Conservation (phyloP, 2,888 invertebrate species). For the Platycnemis pennipes region DNA sequence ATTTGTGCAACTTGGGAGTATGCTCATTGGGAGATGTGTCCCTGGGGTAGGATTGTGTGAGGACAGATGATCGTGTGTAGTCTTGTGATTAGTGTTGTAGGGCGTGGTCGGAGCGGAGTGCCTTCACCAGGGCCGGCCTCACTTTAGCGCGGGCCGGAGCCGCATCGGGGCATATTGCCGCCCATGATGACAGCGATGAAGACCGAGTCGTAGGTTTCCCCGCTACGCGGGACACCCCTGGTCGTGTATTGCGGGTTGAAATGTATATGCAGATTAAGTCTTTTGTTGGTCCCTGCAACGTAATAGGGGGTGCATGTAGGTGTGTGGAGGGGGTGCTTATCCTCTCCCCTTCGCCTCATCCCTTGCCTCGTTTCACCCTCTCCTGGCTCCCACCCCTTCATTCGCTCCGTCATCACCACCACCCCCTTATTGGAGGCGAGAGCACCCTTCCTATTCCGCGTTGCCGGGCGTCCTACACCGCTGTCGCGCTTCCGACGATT, state of each 20-base stretch:
- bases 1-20: no score
- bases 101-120: no score
- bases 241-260: background rate
- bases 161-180: background rate
- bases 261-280: background rate
- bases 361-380: no score
- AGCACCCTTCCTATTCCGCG: background rate
- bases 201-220: background rate
- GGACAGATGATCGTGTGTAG: no score
- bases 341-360: no score
- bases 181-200: background rate
- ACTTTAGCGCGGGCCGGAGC: background rate
- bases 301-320: background rate
- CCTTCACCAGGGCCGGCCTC: background rate
- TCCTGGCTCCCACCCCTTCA: no score
- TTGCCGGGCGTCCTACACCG: background rate
- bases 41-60: no score
- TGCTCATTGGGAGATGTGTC: no score
- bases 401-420: no score
- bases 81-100: no score
- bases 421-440: background rate
- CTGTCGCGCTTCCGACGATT: conserved; percentile 10
- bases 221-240: background rate
- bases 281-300: background rate
- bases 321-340: background rate